Evolutionary conservation across 2,797 vertebrate genomes (phyloP), one percentile per base, ranked within the genome.

Genomic region (Galaxias olidus): DNA sequence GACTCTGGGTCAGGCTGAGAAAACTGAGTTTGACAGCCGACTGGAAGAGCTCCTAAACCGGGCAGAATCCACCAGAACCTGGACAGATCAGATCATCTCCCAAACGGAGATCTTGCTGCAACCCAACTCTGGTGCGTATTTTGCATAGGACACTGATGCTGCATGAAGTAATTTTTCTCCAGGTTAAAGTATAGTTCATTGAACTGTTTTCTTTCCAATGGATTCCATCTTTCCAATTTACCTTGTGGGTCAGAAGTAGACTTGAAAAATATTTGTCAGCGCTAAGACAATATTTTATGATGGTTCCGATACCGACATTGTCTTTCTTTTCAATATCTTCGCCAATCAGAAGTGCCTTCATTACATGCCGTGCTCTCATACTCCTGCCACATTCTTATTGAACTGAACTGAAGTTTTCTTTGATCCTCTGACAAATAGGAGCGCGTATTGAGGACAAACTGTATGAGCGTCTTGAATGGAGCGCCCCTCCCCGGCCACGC

Each of bases 371-470:
- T 30, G 30, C 30, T 30, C 30, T 30, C n/a, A n/a, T n/a, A n/a
- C n/a, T n/a, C 30, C 30, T 30, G 30, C 30, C 2, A 2, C 30
- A 6, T 30, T 30, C 3, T 30, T 2, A 30, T 30, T 30, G 30
- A 30, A 3, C 12, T 49, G 10, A 41, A 30, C 12, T 49, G 10
- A 41, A 30, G 14, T n/a, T 4, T 40, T 10, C 12, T 42, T 65
- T 78, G 69, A 69, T 30, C 75, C 59, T 59, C 59, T 70, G 53
- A 55, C 65, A 77, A 49, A 51, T 84, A 99, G 97, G 95, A 88
- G 92, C 94, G 41, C 94, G 97, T 69, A 91, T 98, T 82, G 97
- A 98, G 91, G 96, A 98, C 75, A 94, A 94, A 80, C 93, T 99
- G 48, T 98, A 98, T 68, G 95, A 94, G 75, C 96, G 94, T 67